A percentile compares a stretch with the other conserved stretches of the same genome.
Evolutionary conservation across 1,140 invertebrate species (phyloP).

Genomic region (Cardiocondyla obscurior): DNA sequence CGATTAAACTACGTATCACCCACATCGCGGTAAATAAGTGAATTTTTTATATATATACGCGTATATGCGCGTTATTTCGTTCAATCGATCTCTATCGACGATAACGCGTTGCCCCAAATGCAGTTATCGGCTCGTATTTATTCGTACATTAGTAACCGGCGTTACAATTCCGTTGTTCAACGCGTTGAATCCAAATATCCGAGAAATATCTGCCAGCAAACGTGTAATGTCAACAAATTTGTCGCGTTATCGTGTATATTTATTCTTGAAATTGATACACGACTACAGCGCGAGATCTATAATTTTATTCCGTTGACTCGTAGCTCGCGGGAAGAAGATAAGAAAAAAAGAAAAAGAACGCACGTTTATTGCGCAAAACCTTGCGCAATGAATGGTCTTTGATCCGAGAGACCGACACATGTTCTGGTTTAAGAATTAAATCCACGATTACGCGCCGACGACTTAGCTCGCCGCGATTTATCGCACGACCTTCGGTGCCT

Average conservation of each 20-base stretch:
- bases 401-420: not conserved
- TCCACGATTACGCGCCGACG: not conserved
- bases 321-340: not conserved
- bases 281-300: not conserved
- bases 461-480: conserved; percentile 4
- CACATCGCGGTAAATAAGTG: not conserved
- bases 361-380: not conserved
- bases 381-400: not conserved
- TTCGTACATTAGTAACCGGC: not conserved
- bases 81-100: not conserved
- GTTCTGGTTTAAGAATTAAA: conserved; percentile 6
- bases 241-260: not conserved
- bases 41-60: not conserved
- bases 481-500: conserved; percentile 15
- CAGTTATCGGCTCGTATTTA: not conserved
- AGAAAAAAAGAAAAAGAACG: not conserved
- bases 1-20: not conserved
- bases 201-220: not conserved
- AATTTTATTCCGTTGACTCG: not conserved
- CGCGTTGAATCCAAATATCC: not conserved
- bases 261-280: not conserved
- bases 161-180: not conserved
- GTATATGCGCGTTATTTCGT: too few species aligned
- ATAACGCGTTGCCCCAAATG: too few species aligned
- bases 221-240: not conserved